Evolutionary conservation across 2,797 vertebrate species (phyloP).

Genomic region (Limosa lapponica): DNA sequence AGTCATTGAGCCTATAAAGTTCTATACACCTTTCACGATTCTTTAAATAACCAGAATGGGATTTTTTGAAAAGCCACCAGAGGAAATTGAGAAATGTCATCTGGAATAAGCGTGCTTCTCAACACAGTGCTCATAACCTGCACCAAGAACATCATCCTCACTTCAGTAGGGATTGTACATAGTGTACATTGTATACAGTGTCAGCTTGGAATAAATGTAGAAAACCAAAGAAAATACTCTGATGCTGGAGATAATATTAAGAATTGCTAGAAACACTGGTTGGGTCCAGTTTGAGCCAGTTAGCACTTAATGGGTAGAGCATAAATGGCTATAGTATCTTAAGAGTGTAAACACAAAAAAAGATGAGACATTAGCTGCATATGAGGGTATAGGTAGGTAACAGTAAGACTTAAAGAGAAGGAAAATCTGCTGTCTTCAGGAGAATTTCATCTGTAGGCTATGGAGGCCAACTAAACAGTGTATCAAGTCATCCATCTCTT

Average conservation of each 20-base stretch:
- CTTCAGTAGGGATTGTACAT: background rate
- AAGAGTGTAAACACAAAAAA: background rate
- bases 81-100: background rate
- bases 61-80: background rate
- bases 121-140: background rate
- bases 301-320: background rate
- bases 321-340: background rate
- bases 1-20: background rate
- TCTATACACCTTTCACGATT: background rate
- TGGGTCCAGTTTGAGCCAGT: background rate
- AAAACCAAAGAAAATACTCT: background rate
- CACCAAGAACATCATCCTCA: background rate
- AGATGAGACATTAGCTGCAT: background rate
- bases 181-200: background rate
- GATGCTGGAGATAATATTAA: background rate
- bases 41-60: background rate
- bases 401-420: background rate
- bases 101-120: background rate
- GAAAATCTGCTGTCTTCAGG: background rate
- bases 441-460: background rate
- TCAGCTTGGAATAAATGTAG: background rate
- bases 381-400: background rate
- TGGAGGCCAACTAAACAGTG: background rate
- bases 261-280: background rate
- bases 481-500: background rate